Evolutionary conservation across 2,888 invertebrate species (phyloP).

Genomic region (Chrysolina americana): DNA sequence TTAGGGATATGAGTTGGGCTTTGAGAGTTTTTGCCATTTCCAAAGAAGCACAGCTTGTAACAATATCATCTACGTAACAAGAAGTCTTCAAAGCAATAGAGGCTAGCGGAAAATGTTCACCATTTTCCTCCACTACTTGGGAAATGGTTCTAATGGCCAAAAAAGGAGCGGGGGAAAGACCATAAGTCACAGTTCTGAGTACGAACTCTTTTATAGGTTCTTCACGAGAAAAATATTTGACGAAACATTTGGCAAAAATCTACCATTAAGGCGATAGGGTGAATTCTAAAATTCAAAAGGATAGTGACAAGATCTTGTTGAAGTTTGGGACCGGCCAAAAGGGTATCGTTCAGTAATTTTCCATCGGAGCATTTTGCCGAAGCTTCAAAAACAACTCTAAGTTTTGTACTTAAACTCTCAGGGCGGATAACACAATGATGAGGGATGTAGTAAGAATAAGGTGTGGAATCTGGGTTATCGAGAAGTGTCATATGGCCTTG

Average conservation of each 20-base stretch:
- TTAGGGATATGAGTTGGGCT: not conserved
- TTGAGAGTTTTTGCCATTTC: not conserved
- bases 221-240: slow-evolving; percentile 12
- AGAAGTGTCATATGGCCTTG: no score
- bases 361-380: slow-evolving; percentile 30
- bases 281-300: no score
- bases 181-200: slow-evolving; percentile 43
- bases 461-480: no score
- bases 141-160: not conserved
- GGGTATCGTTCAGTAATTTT: slow-evolving; percentile 42
- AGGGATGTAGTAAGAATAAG: slow-evolving; percentile 36
- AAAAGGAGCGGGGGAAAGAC: slow-evolving; percentile 31
- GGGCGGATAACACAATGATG: slow-evolving; percentile 40
- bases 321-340: slow-evolving; percentile 36
- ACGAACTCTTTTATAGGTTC: slow-evolving; percentile 39
- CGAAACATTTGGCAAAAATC: no score
- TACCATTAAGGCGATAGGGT: no score
- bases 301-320: slow-evolving; percentile 37
- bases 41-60: not conserved
- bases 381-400: no score
- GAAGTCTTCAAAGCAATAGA: not conserved
- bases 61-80: no score
- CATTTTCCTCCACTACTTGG: not conserved
- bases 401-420: no score
- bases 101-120: not conserved